Evolutionary conservation across 1,140 invertebrate genomes (phyloP).

Genomic region (Potamilus streckersoni): DNA sequence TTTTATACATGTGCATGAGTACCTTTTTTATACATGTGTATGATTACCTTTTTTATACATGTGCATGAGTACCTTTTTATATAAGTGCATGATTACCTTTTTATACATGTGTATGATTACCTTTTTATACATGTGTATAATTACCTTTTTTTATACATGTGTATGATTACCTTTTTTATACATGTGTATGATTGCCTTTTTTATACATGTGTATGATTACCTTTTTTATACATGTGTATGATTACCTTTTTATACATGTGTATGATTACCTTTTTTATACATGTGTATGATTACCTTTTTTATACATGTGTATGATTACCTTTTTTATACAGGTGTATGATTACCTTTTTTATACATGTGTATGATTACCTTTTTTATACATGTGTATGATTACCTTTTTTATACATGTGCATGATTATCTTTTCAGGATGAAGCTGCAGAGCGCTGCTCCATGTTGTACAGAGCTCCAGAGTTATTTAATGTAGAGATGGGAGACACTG

Average conservation of each 20-base stretch:
- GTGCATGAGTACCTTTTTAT: not conserved
- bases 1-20: not conserved
- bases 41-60: not conserved
- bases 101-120: not conserved
- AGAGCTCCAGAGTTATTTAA: conserved; percentile 89
- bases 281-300: not conserved
- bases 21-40: not conserved
- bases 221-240: no score
- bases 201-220: no score
- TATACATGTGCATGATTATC: not conserved
- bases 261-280: not conserved
- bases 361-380: not conserved
- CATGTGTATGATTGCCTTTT: conserved; percentile 6
- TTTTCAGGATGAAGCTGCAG: conserved; percentile 79
- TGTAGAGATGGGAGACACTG: conserved; percentile 82
- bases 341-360: not conserved
- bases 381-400: not conserved
- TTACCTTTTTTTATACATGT: not conserved
- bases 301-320: no score
- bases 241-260: not conserved
- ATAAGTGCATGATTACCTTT: no score
- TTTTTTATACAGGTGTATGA: not conserved
- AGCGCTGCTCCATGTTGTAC: conserved; percentile 89
- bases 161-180: not conserved
- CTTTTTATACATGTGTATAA: not conserved